Conservation (phyloP, 2,113 vertebrate species). For the Scomber scombrus region DNA sequence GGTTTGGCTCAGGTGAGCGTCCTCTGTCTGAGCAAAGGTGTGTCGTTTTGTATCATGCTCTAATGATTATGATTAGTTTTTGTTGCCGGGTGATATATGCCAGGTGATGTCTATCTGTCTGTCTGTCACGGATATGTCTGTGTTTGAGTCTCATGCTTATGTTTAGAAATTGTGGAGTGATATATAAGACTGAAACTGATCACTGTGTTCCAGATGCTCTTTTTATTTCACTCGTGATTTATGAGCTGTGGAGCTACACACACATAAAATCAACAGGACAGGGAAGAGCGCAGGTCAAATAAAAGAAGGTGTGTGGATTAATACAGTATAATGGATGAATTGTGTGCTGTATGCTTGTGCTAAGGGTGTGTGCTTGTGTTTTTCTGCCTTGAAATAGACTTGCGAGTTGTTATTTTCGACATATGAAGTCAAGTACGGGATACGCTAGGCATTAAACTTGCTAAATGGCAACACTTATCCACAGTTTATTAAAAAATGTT, state of each 20-base stretch:
- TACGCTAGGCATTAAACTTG: conserved; percentile 9
- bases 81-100: conserved; percentile 30
- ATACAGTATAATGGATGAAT: not conserved
- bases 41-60: conserved; percentile 26
- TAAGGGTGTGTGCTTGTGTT: not conserved
- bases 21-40: conserved; percentile 44
- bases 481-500: too few species aligned
- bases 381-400: not conserved
- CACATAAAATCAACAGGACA: not conserved
- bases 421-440: conserved; percentile 6
- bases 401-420: not conserved
- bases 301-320: not conserved
- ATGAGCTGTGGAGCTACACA: not conserved
- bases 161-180: conserved; percentile 26
- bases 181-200: conserved; percentile 8
- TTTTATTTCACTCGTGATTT: not conserved
- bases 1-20: conserved; percentile 53
- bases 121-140: not conserved
- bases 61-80: conserved; percentile 41
- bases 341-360: not conserved
- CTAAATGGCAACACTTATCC: too few species aligned
- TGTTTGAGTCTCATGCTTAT: conserved; percentile 34
- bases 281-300: not conserved
- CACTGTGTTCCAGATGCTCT: not conserved
- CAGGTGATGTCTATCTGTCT: not conserved